Percentiles rank a stretch among this genome's conserved stretches.
phyloP scores from a whole-genome alignment of 1,140 invertebrate species.

The Eulimnadia texana region DNA sequence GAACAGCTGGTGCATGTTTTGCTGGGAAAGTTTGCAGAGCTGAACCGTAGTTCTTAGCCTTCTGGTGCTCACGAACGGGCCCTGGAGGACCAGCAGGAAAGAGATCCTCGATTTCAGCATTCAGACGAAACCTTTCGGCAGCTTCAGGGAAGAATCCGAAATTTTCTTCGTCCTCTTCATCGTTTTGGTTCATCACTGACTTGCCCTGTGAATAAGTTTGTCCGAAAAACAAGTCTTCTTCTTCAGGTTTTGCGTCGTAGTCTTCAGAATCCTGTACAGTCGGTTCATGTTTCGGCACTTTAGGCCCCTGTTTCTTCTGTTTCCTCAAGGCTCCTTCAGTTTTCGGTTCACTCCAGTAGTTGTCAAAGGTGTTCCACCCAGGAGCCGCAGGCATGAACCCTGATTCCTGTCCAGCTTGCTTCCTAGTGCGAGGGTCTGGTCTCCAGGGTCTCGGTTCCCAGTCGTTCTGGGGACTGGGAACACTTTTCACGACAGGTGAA shows the following conservation, averaged over 20 bases:
- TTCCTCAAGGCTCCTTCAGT: background rate
- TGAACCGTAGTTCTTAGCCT: background rate
- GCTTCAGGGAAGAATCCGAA: background rate
- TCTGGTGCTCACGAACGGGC: background rate
- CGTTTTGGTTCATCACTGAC: background rate
- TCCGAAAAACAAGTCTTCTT: background rate
- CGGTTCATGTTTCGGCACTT: too few relatives aligned
- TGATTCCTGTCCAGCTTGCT: background rate
- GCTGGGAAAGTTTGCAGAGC: background rate
- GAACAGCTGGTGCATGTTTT: too few relatives aligned
- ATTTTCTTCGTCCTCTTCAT: background rate
- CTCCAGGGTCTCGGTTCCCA: background rate
- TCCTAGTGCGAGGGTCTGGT: background rate
- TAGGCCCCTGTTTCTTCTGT: background rate
- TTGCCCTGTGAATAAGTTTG: background rate
- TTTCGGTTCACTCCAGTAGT: background rate
- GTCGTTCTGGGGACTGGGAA: background rate
- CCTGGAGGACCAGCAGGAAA: background rate
- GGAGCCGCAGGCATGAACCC: background rate
- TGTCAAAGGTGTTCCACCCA: background rate
- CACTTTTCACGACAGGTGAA: background rate
- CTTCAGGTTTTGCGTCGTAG: background rate
- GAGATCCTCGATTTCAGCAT: background rate
- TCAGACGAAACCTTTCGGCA: background rate
- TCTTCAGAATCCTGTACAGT: too few relatives aligned